phyloP scores from a whole-genome alignment of 2,113 vertebrate genomes.

The Clupea harengus region DNA sequence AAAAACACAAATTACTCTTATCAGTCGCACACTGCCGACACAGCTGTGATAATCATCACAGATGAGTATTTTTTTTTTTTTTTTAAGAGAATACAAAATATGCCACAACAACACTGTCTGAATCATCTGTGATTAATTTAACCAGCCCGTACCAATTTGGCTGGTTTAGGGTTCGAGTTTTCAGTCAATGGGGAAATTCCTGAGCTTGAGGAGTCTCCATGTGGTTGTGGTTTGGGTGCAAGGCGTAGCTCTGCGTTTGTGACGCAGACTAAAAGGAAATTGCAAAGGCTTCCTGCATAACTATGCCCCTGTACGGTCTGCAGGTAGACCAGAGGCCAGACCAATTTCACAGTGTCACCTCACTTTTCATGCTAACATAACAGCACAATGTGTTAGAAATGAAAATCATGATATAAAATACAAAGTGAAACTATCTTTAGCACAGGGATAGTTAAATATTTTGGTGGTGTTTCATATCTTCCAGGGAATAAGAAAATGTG shows the following conservation, averaged over 20 bases:
- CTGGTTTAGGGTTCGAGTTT: not conserved
- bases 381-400: not conserved
- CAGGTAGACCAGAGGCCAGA: slow-evolving; percentile 59
- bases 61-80: not conserved
- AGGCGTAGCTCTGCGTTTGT: slow-evolving; percentile 64
- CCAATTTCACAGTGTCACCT: slow-evolving; percentile 7
- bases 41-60: not conserved
- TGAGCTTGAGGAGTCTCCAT: slow-evolving; percentile 57
- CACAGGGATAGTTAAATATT: not conserved
- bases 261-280: slow-evolving; percentile 71
- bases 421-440: not conserved
- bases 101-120: not conserved
- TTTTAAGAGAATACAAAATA: not conserved
- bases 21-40: not conserved
- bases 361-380: not conserved
- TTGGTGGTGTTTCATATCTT: not conserved
- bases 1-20: slow-evolving; percentile 16
- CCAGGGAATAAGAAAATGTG: not conserved
- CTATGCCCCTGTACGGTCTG: slow-evolving; percentile 63
- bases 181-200: slow-evolving; percentile 23
- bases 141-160: not conserved
- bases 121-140: not conserved
- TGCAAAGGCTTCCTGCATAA: slow-evolving; percentile 70
- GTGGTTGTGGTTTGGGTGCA: slow-evolving; percentile 71
- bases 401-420: not conserved